Evolutionary conservation across 2,888 invertebrate species (phyloP).

Genomic region (Pandemis cinnamomeana): DNA sequence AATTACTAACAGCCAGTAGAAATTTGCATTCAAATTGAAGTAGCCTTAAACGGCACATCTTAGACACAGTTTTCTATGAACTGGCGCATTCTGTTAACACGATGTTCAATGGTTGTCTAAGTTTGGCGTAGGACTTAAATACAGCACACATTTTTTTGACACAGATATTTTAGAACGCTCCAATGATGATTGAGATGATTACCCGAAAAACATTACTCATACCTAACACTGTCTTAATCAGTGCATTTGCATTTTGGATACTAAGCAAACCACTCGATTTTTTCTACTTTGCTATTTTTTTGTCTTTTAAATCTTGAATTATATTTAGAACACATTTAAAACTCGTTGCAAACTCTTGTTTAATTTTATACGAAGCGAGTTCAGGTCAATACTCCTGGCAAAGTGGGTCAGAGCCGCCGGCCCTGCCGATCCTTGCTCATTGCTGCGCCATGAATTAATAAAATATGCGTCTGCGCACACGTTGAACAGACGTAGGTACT

Average conservation of each 20-base stretch:
- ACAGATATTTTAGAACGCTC: too few species aligned
- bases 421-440: slow-evolving; percentile 53
- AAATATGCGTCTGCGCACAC: slow-evolving; percentile 22
- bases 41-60: too few species aligned
- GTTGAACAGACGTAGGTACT: background rate
- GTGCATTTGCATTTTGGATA: background rate
- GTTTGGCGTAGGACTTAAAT: too few species aligned
- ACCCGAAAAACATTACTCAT: too few species aligned
- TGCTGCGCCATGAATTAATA: slow-evolving; percentile 40
- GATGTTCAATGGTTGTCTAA: too few species aligned
- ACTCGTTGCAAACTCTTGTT: slow-evolving; percentile 60
- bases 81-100: too few species aligned
- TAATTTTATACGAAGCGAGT: slow-evolving; percentile 59
- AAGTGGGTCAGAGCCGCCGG: slow-evolving; percentile 59
- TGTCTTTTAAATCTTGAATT: background rate
- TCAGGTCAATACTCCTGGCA: slow-evolving; percentile 68
- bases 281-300: background rate
- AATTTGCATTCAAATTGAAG: too few species aligned
- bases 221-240: too few species aligned
- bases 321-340: slow-evolving; percentile 37
- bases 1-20: too few species aligned
- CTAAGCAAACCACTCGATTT: background rate
- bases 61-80: too few species aligned
- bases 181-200: too few species aligned
- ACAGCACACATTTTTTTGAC: too few species aligned